Conservation (phyloP, 92 coral and sea anemone genomes). For the Palythoa grandis region DNA sequence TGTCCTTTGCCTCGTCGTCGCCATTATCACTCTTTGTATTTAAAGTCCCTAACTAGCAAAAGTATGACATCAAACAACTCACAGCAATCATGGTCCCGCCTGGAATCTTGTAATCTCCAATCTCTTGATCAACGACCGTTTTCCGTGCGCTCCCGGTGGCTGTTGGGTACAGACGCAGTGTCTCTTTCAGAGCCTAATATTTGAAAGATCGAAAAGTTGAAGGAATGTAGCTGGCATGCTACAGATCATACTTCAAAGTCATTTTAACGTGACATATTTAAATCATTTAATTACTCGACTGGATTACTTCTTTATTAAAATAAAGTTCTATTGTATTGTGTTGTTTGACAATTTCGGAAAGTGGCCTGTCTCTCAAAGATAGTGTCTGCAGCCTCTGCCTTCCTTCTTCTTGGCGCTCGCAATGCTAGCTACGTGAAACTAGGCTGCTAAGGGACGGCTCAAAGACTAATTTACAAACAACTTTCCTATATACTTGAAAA, state of each 20-base stretch:
- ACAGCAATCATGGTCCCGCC: background rate
- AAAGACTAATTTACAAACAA: too few relatives aligned
- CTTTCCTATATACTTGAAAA: too few relatives aligned
- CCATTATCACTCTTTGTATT: background rate
- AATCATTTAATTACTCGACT: too few relatives aligned
- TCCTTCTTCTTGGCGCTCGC: too few relatives aligned
- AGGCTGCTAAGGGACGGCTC: too few relatives aligned
- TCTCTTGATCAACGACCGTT: conserved; percentile 2
- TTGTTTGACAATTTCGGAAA: background rate
- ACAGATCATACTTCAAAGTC: background rate
- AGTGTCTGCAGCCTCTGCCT: too few relatives aligned
- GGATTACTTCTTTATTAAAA: too few relatives aligned
- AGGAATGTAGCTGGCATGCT: background rate
- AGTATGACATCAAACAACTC: background rate
- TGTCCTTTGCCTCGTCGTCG: background rate
- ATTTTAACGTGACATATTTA: background rate
- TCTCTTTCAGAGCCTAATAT: conserved; percentile 17
- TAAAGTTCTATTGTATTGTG: too few relatives aligned
- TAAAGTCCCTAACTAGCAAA: background rate
- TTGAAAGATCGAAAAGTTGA: background rate
- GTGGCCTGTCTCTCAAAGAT: background rate
- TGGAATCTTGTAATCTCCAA: conserved; percentile 34
- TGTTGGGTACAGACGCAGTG: conserved; percentile 40
- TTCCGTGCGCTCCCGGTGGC: conserved; percentile 22
- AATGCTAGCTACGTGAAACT: too few relatives aligned